Conservation (phyloP, 2,113 vertebrate genomes). For the Bolborhynchus lineola region DNA sequence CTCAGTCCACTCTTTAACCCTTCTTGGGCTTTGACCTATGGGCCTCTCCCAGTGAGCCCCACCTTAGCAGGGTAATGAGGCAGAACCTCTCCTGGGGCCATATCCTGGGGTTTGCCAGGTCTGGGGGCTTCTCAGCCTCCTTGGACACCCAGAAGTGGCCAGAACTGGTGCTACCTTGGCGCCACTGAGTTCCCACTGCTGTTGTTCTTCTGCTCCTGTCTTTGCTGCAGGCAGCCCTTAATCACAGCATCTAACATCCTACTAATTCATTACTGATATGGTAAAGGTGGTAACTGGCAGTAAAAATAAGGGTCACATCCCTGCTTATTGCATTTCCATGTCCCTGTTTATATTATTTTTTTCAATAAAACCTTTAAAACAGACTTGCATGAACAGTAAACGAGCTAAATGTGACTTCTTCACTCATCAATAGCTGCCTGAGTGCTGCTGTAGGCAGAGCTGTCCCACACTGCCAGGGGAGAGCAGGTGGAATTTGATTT, state of each 20-base stretch:
- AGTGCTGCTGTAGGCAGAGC: not conserved
- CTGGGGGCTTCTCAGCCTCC: not conserved
- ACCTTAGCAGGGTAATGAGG: not conserved
- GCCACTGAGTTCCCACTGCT: not conserved
- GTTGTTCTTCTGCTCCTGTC: not conserved
- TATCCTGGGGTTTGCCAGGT: not conserved
- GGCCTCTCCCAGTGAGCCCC: not conserved
- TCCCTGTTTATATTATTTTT: not conserved
- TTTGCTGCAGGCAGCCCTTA: not conserved
- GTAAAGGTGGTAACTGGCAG: not conserved
- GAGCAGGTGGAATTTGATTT: not conserved
- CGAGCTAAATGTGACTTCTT: not conserved
- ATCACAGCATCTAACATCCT: not conserved
- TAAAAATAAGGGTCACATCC: not conserved
- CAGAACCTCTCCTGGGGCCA: not conserved
- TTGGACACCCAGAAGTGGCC: not conserved
- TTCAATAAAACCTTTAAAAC: not conserved
- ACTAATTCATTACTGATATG: not conserved
- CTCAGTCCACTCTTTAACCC: not conserved
- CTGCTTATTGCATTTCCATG: not conserved
- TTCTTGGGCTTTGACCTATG: not conserved
- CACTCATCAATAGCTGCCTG: fast-evolving
- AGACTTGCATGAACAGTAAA: not conserved
- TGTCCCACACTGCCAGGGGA: not conserved
- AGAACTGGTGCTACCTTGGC: not conserved